phyloP scores from a whole-genome alignment of 2,113 vertebrate genomes.

The Oreochromis spilurus region DNA sequence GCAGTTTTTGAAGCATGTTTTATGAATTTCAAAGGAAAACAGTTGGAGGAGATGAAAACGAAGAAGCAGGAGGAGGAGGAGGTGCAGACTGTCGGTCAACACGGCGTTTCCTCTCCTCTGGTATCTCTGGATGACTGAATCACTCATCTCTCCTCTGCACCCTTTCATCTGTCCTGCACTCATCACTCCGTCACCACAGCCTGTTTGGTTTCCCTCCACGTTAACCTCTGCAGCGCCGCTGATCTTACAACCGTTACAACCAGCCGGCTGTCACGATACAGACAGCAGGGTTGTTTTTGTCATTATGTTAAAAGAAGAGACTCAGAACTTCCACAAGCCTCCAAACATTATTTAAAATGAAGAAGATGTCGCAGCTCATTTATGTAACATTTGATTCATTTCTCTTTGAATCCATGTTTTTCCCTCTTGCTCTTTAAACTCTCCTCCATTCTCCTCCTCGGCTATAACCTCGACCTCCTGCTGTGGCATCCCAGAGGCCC shows the following conservation, averaged over 20 bases:
- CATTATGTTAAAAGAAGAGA: fast-evolving
- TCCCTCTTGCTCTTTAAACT: neutral
- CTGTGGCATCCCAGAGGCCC: constrained; percentile 44
- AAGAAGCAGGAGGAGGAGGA: neutral
- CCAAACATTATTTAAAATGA: neutral
- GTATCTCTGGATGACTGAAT: neutral
- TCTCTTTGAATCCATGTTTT: neutral
- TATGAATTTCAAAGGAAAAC: neutral
- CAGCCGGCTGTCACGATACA: neutral
- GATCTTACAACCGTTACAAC: neutral
- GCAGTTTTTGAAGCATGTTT: neutral
- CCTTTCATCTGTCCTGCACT: neutral
- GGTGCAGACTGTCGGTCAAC: neutral
- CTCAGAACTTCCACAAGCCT: neutral
- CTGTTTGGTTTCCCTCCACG: neutral
- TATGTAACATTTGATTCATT: neutral
- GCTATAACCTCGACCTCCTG: constrained; percentile 36
- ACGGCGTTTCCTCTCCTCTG: neutral
- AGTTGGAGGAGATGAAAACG: neutral
- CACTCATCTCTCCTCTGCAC: neutral
- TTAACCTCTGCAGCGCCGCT: neutral
- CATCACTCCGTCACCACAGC: neutral
- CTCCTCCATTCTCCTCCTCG: neutral
- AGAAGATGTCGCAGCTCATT: neutral
- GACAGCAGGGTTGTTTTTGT: neutral